phyloP scores from a whole-genome alignment of 2,113 vertebrate species.

The Prochilodus magdalenae region DNA sequence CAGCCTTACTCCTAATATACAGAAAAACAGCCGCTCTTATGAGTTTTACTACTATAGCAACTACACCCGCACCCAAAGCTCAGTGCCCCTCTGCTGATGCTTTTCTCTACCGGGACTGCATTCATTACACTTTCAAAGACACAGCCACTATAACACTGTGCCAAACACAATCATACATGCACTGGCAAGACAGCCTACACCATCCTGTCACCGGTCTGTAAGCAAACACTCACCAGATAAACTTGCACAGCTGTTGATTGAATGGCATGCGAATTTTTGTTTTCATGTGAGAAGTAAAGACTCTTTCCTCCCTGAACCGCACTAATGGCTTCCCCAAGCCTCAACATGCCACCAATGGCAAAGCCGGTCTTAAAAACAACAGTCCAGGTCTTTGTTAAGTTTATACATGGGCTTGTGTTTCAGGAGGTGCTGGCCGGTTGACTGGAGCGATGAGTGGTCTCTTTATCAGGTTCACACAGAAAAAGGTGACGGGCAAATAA shows the following conservation, averaged over 20 bases:
- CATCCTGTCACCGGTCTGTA: background rate
- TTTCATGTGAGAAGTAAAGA: background rate
- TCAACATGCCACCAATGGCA: background rate
- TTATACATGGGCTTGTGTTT: background rate
- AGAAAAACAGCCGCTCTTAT: conserved; percentile 62
- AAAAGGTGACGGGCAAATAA: background rate
- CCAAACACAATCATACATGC: conserved; percentile 16
- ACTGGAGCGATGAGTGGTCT: conserved; percentile 12
- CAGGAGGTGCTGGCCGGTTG: background rate
- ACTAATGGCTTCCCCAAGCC: background rate
- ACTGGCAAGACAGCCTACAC: background rate
- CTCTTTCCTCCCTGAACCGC: background rate
- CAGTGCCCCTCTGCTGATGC: conserved; percentile 8
- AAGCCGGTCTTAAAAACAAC: background rate
- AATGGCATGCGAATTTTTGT: background rate
- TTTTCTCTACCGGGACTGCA: conserved; percentile 9
- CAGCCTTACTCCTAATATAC: background rate
- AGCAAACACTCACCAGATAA: background rate
- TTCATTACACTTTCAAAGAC: background rate
- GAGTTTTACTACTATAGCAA: conserved; percentile 71
- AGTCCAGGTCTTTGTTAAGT: background rate
- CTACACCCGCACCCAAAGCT: conserved; percentile 48
- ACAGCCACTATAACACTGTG: background rate
- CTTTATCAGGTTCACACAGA: conserved; percentile 21
- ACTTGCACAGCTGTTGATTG: background rate